Conservation (phyloP, 2,888 invertebrate species). For the Cephus runcator region DNA sequence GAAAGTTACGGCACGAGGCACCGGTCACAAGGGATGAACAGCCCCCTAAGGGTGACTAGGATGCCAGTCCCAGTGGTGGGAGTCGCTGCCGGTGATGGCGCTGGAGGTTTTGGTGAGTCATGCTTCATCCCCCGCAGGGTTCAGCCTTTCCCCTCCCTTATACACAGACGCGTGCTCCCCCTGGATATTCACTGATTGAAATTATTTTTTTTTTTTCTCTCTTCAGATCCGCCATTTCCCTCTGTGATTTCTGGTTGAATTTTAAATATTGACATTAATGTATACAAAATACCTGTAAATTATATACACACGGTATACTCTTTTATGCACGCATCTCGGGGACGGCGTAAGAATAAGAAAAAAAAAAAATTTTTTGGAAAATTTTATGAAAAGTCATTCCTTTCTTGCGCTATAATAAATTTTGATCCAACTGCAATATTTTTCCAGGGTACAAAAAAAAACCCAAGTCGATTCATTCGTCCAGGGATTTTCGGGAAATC, state of each 20-base stretch:
- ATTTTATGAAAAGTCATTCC: background rate
- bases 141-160: constrained; percentile 19
- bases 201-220: constrained; percentile 42
- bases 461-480: background rate
- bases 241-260: background rate
- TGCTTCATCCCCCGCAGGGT: constrained; percentile 53
- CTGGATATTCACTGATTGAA: constrained; percentile 41
- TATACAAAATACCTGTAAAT: too few relatives aligned
- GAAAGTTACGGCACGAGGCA: constrained; percentile 40
- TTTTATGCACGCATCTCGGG: too few relatives aligned
- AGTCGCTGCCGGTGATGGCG: background rate
- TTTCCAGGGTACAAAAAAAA: background rate
- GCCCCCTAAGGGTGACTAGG: background rate
- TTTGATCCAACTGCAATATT: background rate
- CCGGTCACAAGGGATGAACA: constrained; percentile 23
- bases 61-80: background rate
- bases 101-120: constrained; percentile 50
- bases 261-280: background rate
- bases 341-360: too few relatives aligned
- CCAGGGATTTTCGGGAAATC: background rate
- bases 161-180: constrained; percentile 17
- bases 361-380: too few relatives aligned
- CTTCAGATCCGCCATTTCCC: constrained; percentile 18
- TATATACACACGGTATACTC: too few relatives aligned
- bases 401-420: background rate